Base-by-base conservation (phyloP, 2,113 vertebrate species). In the Hippocampus abdominalis region DNA sequence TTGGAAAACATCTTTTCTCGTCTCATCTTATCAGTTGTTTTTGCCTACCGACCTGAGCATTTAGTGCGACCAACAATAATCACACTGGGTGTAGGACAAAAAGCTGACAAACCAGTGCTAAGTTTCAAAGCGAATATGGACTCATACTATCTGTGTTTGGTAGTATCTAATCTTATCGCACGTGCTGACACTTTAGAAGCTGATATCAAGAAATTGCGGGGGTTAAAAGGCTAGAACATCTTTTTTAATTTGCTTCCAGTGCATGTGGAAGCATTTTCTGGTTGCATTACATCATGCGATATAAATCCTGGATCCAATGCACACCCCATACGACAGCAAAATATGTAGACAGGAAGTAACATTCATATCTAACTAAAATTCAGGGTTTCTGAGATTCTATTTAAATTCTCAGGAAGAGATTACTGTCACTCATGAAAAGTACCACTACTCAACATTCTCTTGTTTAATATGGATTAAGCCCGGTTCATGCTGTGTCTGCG, bases 401-500 rank as follows among this genome's bases (percentile, higher is more conserved):
- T 65, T n/a, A 46, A 46, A 25, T 66, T 18, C 12, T 13, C 64
- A 48, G 27, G 2, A 46, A 42, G 15, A 20, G 10, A 29, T 32
- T 32, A 11, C 23, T 21, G 44, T 59, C 23, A 4, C 9, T 29
- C 20, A 29, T 49, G 13, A 79, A 64, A 44, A 6, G 16, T 48
- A 21, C 39, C 3, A 66, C 20, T 48, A 3, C 6, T 3, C 60
- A 65, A 20, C 44, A 46, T 71, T 4, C 36, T 68, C 51, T 36
- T 42, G 1, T 10, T 64, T 56, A 70, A 72, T 54, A 59, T 56
- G 66, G 21, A 53, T 68, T n/a, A 46, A 54, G n/a, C 61, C 1
- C 42, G 57, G 54, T 65, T 73, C 48, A 70, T 36, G 29, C 51
- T n/a, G 44, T 40, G 70, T 70, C 77, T 64, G 63, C 64, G 44